Evolutionary conservation across 2,888 invertebrate genomes (phyloP).

Genomic region (Parnassius mnemosyne): DNA sequence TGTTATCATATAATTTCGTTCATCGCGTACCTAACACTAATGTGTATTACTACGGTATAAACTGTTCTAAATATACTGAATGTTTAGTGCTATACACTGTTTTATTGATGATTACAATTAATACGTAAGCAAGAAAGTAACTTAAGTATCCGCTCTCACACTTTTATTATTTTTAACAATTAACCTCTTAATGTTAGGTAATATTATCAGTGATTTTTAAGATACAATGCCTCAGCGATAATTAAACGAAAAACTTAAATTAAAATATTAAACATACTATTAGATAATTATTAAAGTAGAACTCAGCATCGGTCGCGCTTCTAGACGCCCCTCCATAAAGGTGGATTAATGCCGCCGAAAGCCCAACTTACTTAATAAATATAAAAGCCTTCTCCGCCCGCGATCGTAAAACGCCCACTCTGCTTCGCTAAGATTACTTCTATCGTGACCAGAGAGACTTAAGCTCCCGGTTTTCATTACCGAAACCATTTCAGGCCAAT

Average conservation of each 20-base stretch:
- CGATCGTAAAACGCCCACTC: slow-evolving; percentile 75
- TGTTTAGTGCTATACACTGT: too few species aligned
- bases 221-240: too few species aligned
- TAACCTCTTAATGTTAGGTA: too few species aligned
- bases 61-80: too few species aligned
- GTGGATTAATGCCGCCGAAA: slow-evolving; percentile 79
- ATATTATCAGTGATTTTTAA: too few species aligned
- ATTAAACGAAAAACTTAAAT: neutral
- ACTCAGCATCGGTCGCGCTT: slow-evolving; percentile 45
- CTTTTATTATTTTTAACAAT: too few species aligned
- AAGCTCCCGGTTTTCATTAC: slow-evolving; percentile 65
- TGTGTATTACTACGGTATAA: too few species aligned
- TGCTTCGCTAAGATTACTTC: slow-evolving; percentile 76
- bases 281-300: slow-evolving; percentile 18
- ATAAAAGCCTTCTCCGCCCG: slow-evolving; percentile 79
- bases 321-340: slow-evolving; percentile 73
- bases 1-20: too few species aligned
- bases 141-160: too few species aligned
- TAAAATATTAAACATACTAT: slow-evolving; percentile 9
- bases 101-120: too few species aligned
- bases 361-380: slow-evolving; percentile 82
- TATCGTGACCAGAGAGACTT: slow-evolving; percentile 56
- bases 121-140: too few species aligned
- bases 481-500: slow-evolving; percentile 35
- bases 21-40: too few species aligned